Percentiles rank a stretch among this genome's conserved stretches.
These are phyloP conservation scores for Origma solitaria DNA, from an alignment of 2,113 vertebrate genomes.

Conservation along the genomic window DNA sequence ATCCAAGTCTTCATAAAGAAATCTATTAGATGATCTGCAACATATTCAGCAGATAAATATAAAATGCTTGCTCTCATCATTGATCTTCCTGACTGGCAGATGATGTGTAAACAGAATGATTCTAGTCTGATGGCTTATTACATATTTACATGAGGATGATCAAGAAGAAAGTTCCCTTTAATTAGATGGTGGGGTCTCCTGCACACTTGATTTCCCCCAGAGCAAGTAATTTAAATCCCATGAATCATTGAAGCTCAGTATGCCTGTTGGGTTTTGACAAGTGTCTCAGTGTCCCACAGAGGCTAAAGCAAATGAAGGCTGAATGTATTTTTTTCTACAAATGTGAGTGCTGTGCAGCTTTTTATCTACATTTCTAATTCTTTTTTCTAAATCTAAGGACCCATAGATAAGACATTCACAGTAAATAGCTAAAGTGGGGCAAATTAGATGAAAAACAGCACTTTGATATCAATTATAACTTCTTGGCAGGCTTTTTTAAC, in stretches of 20 bases:
- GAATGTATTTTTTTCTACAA: neutral
- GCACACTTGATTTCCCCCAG: slow-evolving; percentile 8
- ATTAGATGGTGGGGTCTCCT: slow-evolving; percentile 16
- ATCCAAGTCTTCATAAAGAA: slow-evolving; percentile 2
- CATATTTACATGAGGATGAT: slow-evolving; percentile 10
- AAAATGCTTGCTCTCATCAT: neutral
- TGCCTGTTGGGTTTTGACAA: neutral
- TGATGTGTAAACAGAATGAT: slow-evolving; percentile 10
- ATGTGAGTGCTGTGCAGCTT: neutral
- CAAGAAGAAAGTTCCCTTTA: slow-evolving; percentile 36
- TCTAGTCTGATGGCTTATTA: slow-evolving; percentile 5
- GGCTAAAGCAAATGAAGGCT: neutral
- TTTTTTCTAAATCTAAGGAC: neutral
- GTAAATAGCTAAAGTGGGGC: neutral
- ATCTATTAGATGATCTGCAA: slow-evolving; percentile 22
- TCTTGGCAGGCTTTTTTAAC: neutral
- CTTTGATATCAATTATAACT: neutral
- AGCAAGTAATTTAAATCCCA: slow-evolving; percentile 36
- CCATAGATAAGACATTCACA: neutral
- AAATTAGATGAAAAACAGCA: neutral
- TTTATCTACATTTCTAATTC: neutral
- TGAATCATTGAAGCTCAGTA: neutral
- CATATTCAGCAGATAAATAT: slow-evolving; percentile 20
- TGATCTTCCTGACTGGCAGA: slow-evolving; percentile 18
- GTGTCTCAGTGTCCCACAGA: neutral